These are phyloP conservation scores for Phrynosoma platyrhinos DNA, from an alignment of 2,113 vertebrate species.

Conservation along the genomic window DNA sequence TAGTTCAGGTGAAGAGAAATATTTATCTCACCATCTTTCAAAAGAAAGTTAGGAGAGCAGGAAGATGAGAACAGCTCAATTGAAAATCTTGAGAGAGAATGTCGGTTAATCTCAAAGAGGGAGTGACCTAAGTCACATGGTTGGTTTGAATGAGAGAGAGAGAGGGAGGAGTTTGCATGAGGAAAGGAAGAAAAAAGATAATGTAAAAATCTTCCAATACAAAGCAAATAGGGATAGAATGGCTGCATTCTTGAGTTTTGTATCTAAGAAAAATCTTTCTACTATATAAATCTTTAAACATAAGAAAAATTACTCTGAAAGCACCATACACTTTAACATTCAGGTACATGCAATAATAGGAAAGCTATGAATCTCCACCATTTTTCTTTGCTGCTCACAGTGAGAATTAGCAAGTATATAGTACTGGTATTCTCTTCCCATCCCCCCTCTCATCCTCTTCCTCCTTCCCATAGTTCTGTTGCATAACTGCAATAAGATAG, in stretches of 20 bases:
- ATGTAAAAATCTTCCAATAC: too few relatives aligned
- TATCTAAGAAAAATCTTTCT: background rate
- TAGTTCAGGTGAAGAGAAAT: too few relatives aligned
- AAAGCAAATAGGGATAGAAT: too few relatives aligned
- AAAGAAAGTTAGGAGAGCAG: too few relatives aligned
- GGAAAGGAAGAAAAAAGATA: too few relatives aligned
- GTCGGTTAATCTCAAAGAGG: too few relatives aligned
- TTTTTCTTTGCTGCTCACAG: constrained; percentile 20
- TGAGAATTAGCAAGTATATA: constrained; percentile 28
- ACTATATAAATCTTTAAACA: background rate
- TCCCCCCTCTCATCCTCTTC: background rate
- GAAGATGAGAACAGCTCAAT: too few relatives aligned
- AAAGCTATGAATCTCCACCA: constrained; percentile 28
- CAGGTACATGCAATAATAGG: constrained; percentile 15
- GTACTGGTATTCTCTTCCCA: background rate
- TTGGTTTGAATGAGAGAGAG: too few relatives aligned
- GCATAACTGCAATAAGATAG: constrained; percentile 19
- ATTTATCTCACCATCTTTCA: too few relatives aligned
- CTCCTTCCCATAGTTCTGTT: background rate
- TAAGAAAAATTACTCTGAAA: background rate
- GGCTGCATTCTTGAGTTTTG: background rate
- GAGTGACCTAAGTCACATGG: too few relatives aligned
- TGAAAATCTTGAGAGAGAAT: too few relatives aligned
- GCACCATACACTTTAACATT: constrained; percentile 4
- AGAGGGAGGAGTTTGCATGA: too few relatives aligned